These are phyloP conservation scores for Conus canariensis DNA, from an alignment of 2,888 invertebrate species.

Conservation along the genomic window DNA sequence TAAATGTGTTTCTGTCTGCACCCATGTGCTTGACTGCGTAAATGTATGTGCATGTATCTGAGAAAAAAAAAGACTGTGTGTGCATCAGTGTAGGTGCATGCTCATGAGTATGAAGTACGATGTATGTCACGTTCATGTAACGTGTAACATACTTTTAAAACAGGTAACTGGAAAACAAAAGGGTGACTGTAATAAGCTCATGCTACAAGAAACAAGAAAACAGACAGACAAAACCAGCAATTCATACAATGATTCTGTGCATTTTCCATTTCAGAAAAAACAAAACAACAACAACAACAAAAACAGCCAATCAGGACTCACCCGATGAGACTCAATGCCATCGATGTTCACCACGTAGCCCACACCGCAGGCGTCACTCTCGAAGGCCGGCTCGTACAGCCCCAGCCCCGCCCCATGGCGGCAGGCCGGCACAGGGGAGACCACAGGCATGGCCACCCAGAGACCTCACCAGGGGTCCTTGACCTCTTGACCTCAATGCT, in stretches of 20 bases:
- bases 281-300: not conserved
- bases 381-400: conserved; percentile 96
- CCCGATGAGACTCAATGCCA: conserved; percentile 93
- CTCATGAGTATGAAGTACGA: too few species aligned
- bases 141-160: too few species aligned
- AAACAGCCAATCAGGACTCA: conserved; percentile 57
- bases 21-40: not conserved
- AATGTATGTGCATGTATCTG: too few species aligned
- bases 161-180: too few species aligned
- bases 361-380: conserved; percentile 99
- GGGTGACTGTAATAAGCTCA: too few species aligned
- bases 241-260: too few species aligned
- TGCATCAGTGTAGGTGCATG: too few species aligned
- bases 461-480: not conserved
- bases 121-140: too few species aligned
- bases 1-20: not conserved
- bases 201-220: too few species aligned
- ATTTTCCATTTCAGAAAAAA: too few species aligned
- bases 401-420: conserved; percentile 78
- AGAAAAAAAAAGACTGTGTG: too few species aligned
- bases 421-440: conserved; percentile 49
- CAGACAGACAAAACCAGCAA: too few species aligned
- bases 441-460: conserved; percentile 47
- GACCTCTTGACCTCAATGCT: not conserved
- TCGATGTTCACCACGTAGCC: conserved; percentile 99